Evolutionary conservation across 2,113 vertebrate species (phyloP), one percentile per base, ranked within the genome.

Genomic region (Syrmaticus mikado): DNA sequence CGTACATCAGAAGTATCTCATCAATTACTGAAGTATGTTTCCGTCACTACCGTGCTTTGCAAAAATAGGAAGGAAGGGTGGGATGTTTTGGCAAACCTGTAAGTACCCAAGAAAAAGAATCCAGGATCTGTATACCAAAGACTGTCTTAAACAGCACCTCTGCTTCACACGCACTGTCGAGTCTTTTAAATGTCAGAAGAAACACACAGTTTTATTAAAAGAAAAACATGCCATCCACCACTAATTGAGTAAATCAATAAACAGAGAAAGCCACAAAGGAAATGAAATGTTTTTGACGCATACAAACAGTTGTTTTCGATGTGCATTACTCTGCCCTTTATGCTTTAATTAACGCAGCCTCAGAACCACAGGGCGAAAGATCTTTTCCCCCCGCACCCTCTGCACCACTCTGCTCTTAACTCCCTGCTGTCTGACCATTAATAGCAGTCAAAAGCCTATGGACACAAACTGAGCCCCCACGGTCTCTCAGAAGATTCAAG

Each of bases 201-300:
- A 80, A 34, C 74, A 86, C 61, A 65, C 2, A 0, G 0, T 57
- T 87, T 83, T 72, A n/a, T 79, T 92, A 77, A 78, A 68, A 93
- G n/a, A 87, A 55, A 93, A 94, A 65, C 85, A 93, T 52, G 41
- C 11, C 61, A 62, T 61, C 67, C 64, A 80, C 77, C 73, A 62
- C 79, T 92, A 94, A 95, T 93, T 95, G 87, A 91, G 60, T 58
- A 85, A 96, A 96, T 96, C 95, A 88, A 96, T 96, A 94, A 25
- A 75, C 79, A 85, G 82, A 85, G 65, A 82, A 86, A 38, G 85
- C 87, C 64, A 67, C 6, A 3, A 79, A 85, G 79, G 73, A 66
- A 94, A 88, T 68, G 6, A 83, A 96, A 32, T 86, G 57, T 55
- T 92, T 91, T 72, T 90, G 60, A 94, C 82, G 58, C 30, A 30